Evolutionary conservation across 2,888 invertebrate genomes (phyloP), one percentile per base, ranked within the genome.

Genomic region (Spodoptera exigua): DNA sequence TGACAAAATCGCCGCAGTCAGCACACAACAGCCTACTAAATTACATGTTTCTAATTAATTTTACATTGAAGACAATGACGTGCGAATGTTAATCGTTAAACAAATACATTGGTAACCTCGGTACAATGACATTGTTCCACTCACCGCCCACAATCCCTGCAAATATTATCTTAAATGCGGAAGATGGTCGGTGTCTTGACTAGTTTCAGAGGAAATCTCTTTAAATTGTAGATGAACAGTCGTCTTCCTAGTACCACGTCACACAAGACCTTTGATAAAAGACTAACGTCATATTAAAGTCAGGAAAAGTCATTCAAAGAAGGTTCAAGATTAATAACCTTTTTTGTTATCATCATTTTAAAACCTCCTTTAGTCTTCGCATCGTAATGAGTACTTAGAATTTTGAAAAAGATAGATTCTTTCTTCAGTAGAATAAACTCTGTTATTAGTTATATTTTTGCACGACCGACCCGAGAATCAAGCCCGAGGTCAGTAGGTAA

Each of bases 161-260:
- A 74, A 74, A 76, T 76, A 76, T 76, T 74, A 66, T 76, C 77
- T 43, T 17, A 52, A 54, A 74, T 27, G 57, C 77, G 74, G 74
- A 74, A 74, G 70, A 57, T 47, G 52, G 13, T 48, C 21, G 44
- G 59, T 49, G 45, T 34, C 14, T 44, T 32, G 18, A 43, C 32
- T n/a, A 36, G 36, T 49, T 60, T 61, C 54, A 59, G 56, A 63
- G 51, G 37, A 70, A 70, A 70, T 66, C 61, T 73, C 47, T 65
- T 45, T 9, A 59, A 52, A 55, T 61, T 43, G 17, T 34, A 39
- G 40, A 32, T 61, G n/a, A 40, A 41, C 16, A 17, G 27, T 45
- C 9, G 14, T 44, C 61, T 76, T 74, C 77, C 65, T 57, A 11
- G 35, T 61, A 0, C 16, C n/a, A 61, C 68, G 68, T 72, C 57